Conservation (phyloP, 2,797 vertebrate species). For the Helarctos malayanus region DNA sequence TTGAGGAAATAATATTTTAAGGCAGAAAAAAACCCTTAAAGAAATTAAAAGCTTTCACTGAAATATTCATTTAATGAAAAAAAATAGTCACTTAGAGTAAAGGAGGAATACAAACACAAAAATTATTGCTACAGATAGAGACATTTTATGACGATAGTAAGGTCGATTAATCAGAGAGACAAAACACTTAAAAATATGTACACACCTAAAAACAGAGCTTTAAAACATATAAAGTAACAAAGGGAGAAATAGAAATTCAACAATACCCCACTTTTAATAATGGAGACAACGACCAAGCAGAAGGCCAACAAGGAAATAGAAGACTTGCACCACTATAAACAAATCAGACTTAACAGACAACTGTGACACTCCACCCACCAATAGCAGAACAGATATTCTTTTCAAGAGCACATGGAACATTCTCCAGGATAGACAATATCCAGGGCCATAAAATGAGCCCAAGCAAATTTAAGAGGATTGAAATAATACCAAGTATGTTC, state of each 20-base stretch:
- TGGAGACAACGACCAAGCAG: not conserved
- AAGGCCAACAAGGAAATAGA: not conserved
- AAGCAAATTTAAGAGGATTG: not conserved
- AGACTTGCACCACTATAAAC: not conserved
- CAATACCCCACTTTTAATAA: not conserved
- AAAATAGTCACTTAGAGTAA: not conserved
- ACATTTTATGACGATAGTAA: not conserved
- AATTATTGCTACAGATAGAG: not conserved
- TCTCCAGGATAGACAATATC: not conserved
- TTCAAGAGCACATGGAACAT: not conserved
- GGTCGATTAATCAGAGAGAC: not conserved
- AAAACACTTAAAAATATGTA: not conserved
- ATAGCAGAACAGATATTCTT: not conserved
- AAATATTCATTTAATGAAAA: not conserved
- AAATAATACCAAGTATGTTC: not conserved
- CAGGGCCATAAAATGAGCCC: not conserved
- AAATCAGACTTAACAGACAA: too few species aligned
- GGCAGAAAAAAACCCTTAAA: not conserved
- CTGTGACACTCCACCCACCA: not conserved
- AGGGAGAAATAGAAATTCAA: not conserved
- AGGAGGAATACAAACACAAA: not conserved
- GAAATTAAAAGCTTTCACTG: conserved; percentile 3
- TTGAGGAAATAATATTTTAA: not conserved
- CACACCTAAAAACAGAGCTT: not conserved
- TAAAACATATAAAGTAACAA: not conserved